Evolutionary conservation across 2,888 invertebrate species (phyloP), one percentile per base, ranked within the genome.

Genomic region (Polyommatus iphigenia): DNA sequence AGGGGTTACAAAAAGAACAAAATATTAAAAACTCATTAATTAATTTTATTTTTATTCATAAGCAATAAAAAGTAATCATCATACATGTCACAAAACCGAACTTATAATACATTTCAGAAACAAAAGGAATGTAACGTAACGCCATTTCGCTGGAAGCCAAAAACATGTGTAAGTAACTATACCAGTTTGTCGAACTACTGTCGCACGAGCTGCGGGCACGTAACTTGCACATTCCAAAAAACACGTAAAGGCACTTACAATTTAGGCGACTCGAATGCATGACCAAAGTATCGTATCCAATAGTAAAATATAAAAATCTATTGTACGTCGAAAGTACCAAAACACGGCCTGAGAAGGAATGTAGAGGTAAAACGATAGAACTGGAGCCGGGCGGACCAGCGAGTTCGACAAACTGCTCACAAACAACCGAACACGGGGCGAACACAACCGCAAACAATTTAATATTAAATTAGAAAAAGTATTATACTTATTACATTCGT

Each of bases 1-100:
- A 7, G 29, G 32, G 32, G 5, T 36, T 76, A 13, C 62, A 41
- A 71, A 4, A 71, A 75, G 67, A 71, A 32, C 54, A 50, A 71
- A 81, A 78, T 79, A 82, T 81, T 85, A 86, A 85, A 84, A 82
- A 76, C 78, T 78, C 83, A 82, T 79, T 80, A 79, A 82, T 84
- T 86, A 87, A 85, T 87, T 92, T 92, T 88, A 90, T 88, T 85
- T 93, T 93, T 93, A 93, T 92, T 94, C 90, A 90, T 93, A 94
- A 93, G 93, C 94, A 93, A 93, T 94, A 91, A 92, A 93, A 93
- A 92, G 88, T 91, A 93, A 92, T 91, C 85, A 88, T 82, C 87
- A 87, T 88, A 89, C 86, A 88, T 89, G 87, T 91, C 89, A 91
- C 90, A 90, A 88, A 91, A 88, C 88, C 86, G 83, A 90, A 92